Base-by-base conservation (phyloP, 2,797 vertebrate species). In the Premnoplex brunnescens region DNA sequence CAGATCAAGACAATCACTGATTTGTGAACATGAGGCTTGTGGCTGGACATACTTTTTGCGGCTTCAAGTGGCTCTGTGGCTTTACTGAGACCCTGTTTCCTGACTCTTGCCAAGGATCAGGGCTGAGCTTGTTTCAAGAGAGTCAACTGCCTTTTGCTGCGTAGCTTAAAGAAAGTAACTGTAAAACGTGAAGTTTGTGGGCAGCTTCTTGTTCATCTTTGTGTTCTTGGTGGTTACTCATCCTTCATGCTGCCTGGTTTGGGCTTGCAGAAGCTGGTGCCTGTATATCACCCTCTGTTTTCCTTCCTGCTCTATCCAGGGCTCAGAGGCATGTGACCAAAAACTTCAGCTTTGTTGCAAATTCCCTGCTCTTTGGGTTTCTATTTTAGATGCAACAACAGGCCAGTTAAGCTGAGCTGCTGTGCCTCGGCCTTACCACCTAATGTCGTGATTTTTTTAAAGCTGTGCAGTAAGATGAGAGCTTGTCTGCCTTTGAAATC, bases 1-100 rank as follows among this genome's bases (percentile, higher is more conserved):
- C 43, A 44, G 58, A 2, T n/a, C 2, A 0, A 7, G 27, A 27
- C 28, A 1, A 1, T 17, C 4, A 1, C 1, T 12, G 26, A 1
- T 34, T 27, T 32, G 66, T 22, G 69, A 80, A 44, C 85, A 4
- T 0, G 0, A 18, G 8, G 43, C 41, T 18, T 62, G 52, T 49
- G 48, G 12, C 52, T 69, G 78, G 37, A 30, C 1, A 1, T 8
- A 1, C 6, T 60, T 7, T 0, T 2, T 30, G 1, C 26, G 28
- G 41, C 79, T 75, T 24, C 10, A 2, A 0, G 44, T 0, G 6
- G 15, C 28, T 51, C 80, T 26, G 63, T 27, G 21, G 30, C 19
- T 78, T 41, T 54, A 12, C 63, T 2, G 7, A 85, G n/a, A 30
- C 62, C 14, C 7, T 5, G 4, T 49, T 37, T 18, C 48, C 63